These are phyloP conservation scores for Mesodorylaimus sp. DNA, from an alignment of 2,888 invertebrate species.

Conservation along the genomic window DNA sequence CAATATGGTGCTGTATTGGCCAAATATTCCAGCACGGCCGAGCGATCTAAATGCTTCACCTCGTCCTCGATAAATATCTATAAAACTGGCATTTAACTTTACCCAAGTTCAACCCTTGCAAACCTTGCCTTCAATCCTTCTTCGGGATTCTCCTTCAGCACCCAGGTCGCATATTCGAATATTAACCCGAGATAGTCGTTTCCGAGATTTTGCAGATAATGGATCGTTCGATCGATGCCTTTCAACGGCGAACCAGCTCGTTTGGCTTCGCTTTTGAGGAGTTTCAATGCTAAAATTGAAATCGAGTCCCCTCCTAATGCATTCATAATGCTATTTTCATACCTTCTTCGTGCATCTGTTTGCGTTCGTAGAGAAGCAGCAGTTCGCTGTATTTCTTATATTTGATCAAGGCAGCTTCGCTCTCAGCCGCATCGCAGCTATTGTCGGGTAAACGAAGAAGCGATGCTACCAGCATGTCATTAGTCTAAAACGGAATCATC, in stretches of 20 bases:
- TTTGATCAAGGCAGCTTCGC: slow-evolving; percentile 66
- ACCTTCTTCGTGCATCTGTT: slow-evolving; percentile 66
- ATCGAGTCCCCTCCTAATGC: background rate
- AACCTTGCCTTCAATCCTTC: slow-evolving; percentile 62
- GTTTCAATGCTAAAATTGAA: slow-evolving; percentile 49
- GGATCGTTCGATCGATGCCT: slow-evolving; percentile 63
- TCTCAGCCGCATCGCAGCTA: slow-evolving; percentile 78
- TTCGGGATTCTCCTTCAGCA: slow-evolving; percentile 61
- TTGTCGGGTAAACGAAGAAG: slow-evolving; percentile 60
- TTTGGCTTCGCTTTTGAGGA: slow-evolving; percentile 50
- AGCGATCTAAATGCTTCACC: slow-evolving; percentile 69
- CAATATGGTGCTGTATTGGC: slow-evolving; percentile 53
- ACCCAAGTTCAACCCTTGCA: background rate
- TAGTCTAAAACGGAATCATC: slow-evolving; percentile 46
- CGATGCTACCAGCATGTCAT: slow-evolving; percentile 80
- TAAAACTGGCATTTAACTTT: slow-evolving; percentile 9
- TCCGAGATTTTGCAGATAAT: slow-evolving; percentile 75
- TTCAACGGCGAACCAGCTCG: slow-evolving; percentile 51
- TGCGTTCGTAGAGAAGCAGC: slow-evolving; percentile 82
- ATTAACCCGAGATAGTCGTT: slow-evolving; percentile 62
- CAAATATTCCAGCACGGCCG: slow-evolving; percentile 68
- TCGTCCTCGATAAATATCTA: slow-evolving; percentile 65
- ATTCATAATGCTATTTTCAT: background rate
- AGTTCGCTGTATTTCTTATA: slow-evolving; percentile 76
- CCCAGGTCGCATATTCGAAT: slow-evolving; percentile 82